Evolutionary conservation across 1,140 invertebrate species (phyloP).

Genomic region (Brachionus asplanchnoidis): DNA sequence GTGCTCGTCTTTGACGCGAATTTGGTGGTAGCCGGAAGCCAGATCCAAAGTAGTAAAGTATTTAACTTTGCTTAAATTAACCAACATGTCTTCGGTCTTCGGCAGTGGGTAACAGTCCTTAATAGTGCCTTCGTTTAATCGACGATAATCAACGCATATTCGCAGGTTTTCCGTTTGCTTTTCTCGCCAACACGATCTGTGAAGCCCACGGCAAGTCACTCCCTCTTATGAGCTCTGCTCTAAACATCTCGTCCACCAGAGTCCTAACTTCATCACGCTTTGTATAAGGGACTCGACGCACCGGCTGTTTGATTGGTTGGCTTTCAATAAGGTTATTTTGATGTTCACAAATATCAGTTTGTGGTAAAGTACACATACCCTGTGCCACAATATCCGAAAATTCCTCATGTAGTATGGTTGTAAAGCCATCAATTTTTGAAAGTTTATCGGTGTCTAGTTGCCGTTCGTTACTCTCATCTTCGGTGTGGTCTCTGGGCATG

Average conservation of each 20-base stretch:
- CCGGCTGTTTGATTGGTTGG: background rate
- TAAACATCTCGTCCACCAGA: background rate
- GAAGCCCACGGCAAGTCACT: background rate
- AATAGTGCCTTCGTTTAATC: background rate
- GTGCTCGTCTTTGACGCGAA: background rate
- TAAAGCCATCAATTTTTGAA: too few relatives aligned
- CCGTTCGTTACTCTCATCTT: too few relatives aligned
- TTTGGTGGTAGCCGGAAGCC: background rate
- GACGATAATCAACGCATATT: background rate
- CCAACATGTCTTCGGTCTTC: too few relatives aligned
- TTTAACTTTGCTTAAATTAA: too few relatives aligned
- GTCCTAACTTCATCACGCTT: background rate
- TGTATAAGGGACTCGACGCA: background rate
- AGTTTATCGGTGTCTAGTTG: too few relatives aligned
- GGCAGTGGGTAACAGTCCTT: background rate
- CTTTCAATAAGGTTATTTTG: background rate
- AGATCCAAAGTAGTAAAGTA: too few relatives aligned
- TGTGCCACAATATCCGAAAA: background rate
- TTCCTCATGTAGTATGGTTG: background rate
- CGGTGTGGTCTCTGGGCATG: too few relatives aligned
- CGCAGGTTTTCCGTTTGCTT: background rate
- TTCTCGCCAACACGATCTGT: background rate
- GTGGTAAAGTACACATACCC: background rate
- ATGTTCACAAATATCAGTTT: background rate
- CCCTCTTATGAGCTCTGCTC: conserved; percentile 35